Conservation (phyloP, 2,113 vertebrate species). For the Phodopus roborovskii region DNA sequence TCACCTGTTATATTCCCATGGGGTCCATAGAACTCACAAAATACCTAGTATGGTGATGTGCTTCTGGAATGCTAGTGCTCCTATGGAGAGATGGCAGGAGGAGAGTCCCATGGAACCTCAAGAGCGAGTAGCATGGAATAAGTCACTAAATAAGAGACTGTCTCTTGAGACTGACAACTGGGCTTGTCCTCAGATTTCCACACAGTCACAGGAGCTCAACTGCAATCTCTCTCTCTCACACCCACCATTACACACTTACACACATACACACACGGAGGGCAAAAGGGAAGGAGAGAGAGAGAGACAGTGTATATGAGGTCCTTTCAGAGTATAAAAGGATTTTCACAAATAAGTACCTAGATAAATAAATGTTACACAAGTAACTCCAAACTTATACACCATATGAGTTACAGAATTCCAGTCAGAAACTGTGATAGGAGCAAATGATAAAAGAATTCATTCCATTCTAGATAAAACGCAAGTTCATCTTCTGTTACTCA, state of each 20-base stretch:
- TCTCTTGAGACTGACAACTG: not conserved
- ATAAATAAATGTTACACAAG: not conserved
- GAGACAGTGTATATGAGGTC: not conserved
- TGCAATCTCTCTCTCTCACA: not conserved
- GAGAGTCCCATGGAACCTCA: not conserved
- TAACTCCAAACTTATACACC: not conserved
- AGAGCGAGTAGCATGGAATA: not conserved
- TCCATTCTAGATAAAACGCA: slow-evolving; percentile 31
- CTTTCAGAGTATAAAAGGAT: not conserved
- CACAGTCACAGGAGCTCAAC: not conserved
- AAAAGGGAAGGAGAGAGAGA: not conserved
- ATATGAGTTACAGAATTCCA: not conserved
- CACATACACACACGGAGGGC: not conserved
- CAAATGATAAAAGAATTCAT: slow-evolving; percentile 41
- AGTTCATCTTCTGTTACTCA: slow-evolving; percentile 40
- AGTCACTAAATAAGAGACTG: not conserved
- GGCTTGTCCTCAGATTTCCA: not conserved
- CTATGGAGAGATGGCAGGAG: not conserved
- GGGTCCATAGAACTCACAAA: not conserved
- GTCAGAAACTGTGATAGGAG: not conserved
- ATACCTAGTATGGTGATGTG: not conserved
- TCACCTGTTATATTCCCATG: not conserved
- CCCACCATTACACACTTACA: not conserved
- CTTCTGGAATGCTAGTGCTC: not conserved
- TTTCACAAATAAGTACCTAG: not conserved